These are phyloP conservation scores for Sakesphorus luctuosus DNA, from an alignment of 2,113 vertebrate species.

Conservation along the genomic window DNA sequence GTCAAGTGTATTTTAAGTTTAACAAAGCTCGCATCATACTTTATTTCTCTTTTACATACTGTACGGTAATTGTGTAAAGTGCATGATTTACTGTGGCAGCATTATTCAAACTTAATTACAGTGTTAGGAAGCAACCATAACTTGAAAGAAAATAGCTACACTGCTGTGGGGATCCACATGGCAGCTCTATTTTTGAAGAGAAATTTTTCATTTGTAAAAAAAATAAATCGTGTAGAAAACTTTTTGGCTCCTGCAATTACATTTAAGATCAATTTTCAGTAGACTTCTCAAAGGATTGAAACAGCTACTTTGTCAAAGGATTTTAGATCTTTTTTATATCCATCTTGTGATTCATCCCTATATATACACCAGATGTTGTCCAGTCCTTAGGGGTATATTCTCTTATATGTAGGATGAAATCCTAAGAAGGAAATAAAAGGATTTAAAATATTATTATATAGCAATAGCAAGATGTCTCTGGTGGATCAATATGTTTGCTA, in stretches of 20 bases:
- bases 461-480: neutral
- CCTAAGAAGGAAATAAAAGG: constrained; percentile 54
- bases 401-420: constrained; percentile 25
- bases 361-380: constrained; percentile 30
- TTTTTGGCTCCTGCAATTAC: constrained; percentile 37
- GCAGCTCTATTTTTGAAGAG: constrained; percentile 8
- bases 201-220: constrained; percentile 25
- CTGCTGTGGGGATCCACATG: constrained; percentile 56
- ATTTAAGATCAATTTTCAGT: constrained; percentile 51
- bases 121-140: constrained; percentile 65
- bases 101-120: constrained; percentile 75
- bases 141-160: constrained; percentile 68
- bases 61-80: constrained; percentile 69
- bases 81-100: constrained; percentile 70
- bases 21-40: constrained; percentile 69
- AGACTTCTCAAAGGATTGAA: constrained; percentile 49
- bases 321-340: constrained; percentile 59
- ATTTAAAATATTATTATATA: constrained; percentile 32
- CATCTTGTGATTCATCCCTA: constrained; percentile 15
- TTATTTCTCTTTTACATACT: constrained; percentile 58
- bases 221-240: constrained; percentile 48
- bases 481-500: constrained; percentile 13
- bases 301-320: constrained; percentile 32
- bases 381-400: constrained; percentile 29
- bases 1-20: constrained; percentile 71